Evolutionary conservation across 1,140 invertebrate species (phyloP).

Genomic region (Steinernema khuongi): DNA sequence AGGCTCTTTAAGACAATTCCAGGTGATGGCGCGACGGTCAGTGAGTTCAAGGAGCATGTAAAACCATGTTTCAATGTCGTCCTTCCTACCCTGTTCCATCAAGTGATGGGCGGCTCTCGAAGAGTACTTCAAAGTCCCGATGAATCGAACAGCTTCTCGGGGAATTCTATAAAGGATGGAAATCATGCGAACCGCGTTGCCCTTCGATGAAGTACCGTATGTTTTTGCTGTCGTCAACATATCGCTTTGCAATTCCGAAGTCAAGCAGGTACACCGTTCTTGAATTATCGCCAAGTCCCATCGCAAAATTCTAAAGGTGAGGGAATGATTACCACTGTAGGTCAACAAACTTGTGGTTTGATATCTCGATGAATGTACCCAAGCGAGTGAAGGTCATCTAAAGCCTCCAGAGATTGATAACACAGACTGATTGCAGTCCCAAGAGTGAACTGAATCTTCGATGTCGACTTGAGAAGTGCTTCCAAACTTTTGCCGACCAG

Average conservation of each 20-base stretch:
- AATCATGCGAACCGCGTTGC: neutral
- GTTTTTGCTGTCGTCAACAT: neutral
- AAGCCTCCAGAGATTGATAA: conserved; percentile 1
- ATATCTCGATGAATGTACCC: conserved; percentile 21
- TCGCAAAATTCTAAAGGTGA: conserved; percentile 3
- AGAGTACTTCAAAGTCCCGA: conserved; percentile 19
- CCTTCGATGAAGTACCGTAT: neutral
- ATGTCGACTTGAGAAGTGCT: neutral
- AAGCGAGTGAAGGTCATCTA: neutral
- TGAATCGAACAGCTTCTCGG: conserved; percentile 12
- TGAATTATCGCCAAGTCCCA: neutral
- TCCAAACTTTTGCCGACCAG: conserved; percentile 7
- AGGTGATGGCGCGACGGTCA: neutral
- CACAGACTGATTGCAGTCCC: conserved; percentile 5
- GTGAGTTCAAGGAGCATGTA: conserved; percentile 19
- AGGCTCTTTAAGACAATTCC: conserved; percentile 10
- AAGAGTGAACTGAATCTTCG: conserved; percentile 12
- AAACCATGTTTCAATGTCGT: conserved; percentile 19
- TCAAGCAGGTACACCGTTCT: conserved; percentile 11
- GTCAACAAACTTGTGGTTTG: neutral
- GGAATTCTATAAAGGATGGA: neutral
- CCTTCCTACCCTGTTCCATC: conserved; percentile 18
- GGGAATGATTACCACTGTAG: neutral
- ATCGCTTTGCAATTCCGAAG: conserved; percentile 18
- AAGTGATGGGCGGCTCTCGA: conserved; percentile 13